phyloP scores from a whole-genome alignment of 2,888 invertebrate genomes.

The Hyalella azteca region DNA sequence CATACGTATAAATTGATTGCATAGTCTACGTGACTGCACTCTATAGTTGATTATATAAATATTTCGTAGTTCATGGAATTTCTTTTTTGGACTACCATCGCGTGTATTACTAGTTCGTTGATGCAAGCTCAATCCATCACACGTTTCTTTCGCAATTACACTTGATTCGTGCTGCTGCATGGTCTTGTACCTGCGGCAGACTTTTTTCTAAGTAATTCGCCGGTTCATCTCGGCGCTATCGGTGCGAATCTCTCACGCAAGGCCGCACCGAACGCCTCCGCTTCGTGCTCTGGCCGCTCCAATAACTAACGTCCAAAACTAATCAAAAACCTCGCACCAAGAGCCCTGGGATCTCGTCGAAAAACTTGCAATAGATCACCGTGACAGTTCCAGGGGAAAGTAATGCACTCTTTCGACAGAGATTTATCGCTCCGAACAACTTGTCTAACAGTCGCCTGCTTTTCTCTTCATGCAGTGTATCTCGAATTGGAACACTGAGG shows the following conservation, averaged over 20 bases:
- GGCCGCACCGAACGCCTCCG: neutral
- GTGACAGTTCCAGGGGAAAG: slow-evolving; percentile 33
- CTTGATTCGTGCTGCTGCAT: too few relatives aligned
- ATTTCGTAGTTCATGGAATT: too few relatives aligned
- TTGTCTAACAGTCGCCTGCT: neutral
- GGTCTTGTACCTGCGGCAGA: too few relatives aligned
- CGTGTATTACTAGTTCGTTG: too few relatives aligned
- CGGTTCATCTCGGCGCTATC: neutral
- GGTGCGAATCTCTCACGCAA: neutral
- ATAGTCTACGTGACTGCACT: too few relatives aligned
- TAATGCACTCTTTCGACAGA: slow-evolving; percentile 35
- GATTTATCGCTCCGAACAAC: slow-evolving; percentile 24
- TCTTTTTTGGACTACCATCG: too few relatives aligned
- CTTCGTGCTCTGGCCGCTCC: neutral
- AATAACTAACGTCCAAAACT: slow-evolving; percentile 36
- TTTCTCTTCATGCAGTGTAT: neutral
- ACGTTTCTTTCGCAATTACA: too few relatives aligned
- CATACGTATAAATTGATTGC: too few relatives aligned
- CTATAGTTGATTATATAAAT: too few relatives aligned
- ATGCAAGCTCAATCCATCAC: too few relatives aligned
- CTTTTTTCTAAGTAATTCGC: neutral
- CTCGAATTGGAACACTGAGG: too few relatives aligned
- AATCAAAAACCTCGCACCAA: slow-evolving; percentile 24
- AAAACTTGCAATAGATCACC: slow-evolving; percentile 37
- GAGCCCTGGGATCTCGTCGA: slow-evolving; percentile 20